phyloP scores from a whole-genome alignment of 2,113 vertebrate genomes.

The Puffinus mauretanicus region DNA sequence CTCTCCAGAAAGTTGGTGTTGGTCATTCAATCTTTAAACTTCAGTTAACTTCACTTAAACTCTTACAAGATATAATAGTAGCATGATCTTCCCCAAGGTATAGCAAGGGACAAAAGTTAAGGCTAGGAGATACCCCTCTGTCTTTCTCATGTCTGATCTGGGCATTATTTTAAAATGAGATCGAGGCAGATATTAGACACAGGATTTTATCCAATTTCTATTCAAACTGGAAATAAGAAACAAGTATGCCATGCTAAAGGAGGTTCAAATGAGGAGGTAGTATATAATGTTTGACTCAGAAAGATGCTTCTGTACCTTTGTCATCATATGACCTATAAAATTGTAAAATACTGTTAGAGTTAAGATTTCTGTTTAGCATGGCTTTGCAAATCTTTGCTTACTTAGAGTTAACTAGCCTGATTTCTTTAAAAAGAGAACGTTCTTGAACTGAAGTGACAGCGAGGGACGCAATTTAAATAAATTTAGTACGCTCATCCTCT shows the following conservation, averaged over 20 bases:
- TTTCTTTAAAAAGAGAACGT: neutral
- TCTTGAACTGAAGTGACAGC: neutral
- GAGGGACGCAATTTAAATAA: neutral
- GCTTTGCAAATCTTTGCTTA: neutral
- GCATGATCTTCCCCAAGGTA: neutral
- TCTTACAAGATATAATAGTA: neutral
- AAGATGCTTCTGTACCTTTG: neutral
- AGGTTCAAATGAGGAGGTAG: neutral
- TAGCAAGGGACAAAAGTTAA: neutral
- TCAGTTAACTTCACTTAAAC: neutral
- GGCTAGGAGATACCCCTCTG: neutral
- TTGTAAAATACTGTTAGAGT: neutral
- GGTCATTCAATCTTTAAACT: neutral
- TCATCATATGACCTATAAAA: neutral
- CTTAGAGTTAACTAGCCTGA: neutral
- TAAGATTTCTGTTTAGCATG: neutral
- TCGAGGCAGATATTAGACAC: neutral
- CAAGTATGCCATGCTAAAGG: neutral
- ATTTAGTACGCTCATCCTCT: accelerated
- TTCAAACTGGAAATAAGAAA: neutral
- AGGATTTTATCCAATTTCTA: neutral
- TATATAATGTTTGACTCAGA: neutral
- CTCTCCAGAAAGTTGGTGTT: neutral
- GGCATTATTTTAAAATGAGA: neutral
- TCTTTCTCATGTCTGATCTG: neutral